Evolutionary conservation across 2,797 vertebrate genomes (phyloP).

Genomic region (Cirrhinus molitorella): DNA sequence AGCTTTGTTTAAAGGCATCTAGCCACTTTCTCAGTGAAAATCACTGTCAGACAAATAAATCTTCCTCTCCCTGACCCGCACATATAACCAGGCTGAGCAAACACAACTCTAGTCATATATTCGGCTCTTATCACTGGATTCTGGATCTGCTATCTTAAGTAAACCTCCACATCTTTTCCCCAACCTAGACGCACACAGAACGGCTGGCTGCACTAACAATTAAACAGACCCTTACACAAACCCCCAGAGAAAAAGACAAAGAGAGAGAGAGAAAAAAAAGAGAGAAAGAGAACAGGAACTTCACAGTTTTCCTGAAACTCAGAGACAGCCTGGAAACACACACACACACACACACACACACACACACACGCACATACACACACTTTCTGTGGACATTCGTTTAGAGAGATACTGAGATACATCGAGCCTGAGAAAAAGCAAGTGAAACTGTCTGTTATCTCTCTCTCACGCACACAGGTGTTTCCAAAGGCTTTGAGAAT

Average conservation of each 20-base stretch:
- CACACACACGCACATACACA: slow-evolving; percentile 52
- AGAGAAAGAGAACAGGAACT: slow-evolving; percentile 3
- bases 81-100: slow-evolving; percentile 52
- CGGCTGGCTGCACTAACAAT: slow-evolving; percentile 22
- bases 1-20: slow-evolving; percentile 21
- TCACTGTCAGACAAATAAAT: slow-evolving; percentile 31
- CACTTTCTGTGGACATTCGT: slow-evolving; percentile 23
- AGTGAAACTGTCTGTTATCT: not conserved
- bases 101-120: slow-evolving; percentile 57
- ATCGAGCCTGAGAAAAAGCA: slow-evolving; percentile 37
- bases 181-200: slow-evolving; percentile 24
- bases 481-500: not conserved
- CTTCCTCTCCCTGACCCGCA: slow-evolving; percentile 22
- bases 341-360: slow-evolving; percentile 29
- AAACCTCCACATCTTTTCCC: slow-evolving; percentile 57
- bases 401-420: slow-evolving; percentile 44
- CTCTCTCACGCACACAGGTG: not conserved
- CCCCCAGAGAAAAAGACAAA: slow-evolving; percentile 12
- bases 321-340: slow-evolving; percentile 27
- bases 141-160: slow-evolving; percentile 62
- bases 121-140: slow-evolving; percentile 73
- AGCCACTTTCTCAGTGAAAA: slow-evolving; percentile 31
- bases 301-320: slow-evolving; percentile 55
- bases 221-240: slow-evolving; percentile 34
- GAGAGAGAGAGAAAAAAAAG: not conserved